Percentiles rank a stretch among this genome's conserved stretches.
These are phyloP conservation scores for Gallinago nigripennis DNA, from an alignment of 2,797 vertebrate genomes.

Conservation along the genomic window DNA sequence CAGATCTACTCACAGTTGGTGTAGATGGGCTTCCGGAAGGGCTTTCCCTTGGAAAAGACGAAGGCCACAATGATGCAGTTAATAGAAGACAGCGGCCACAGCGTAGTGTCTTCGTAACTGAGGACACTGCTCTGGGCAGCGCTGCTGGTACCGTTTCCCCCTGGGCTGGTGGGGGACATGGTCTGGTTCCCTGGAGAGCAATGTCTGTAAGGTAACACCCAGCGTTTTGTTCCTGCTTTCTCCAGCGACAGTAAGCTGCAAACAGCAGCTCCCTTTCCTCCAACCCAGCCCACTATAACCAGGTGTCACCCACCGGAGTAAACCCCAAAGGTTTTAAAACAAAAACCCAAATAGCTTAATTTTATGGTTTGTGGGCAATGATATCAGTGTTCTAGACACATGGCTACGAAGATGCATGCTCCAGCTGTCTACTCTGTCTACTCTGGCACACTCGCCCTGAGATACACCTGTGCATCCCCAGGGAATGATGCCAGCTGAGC, in stretches of 20 bases:
- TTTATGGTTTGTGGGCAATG: background rate
- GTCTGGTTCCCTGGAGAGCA: constrained; percentile 55
- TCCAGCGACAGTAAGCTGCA: background rate
- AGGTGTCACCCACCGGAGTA: background rate
- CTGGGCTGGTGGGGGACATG: background rate
- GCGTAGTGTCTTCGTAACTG: constrained; percentile 67
- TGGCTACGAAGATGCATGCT: accelerated
- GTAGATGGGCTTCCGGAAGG: constrained; percentile 77
- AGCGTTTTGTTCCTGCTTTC: background rate
- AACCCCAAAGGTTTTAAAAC: background rate
- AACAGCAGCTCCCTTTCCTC: background rate
- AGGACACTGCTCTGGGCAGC: background rate
- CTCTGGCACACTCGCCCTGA: accelerated
- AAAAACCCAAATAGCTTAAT: background rate
- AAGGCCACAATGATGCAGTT: constrained; percentile 73
- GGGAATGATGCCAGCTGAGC: background rate
- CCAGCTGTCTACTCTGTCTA: background rate
- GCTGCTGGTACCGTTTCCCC: background rate
- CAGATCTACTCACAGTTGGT: constrained; percentile 73
- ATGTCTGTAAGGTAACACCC: constrained; percentile 42
- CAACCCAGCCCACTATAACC: background rate
- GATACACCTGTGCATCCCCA: accelerated
- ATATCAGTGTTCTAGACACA: background rate
- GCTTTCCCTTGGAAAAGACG: constrained; percentile 77
- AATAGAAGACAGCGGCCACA: constrained; percentile 71